phyloP scores from a whole-genome alignment of 2,797 vertebrate species.

The Telmatherina bonti region DNA sequence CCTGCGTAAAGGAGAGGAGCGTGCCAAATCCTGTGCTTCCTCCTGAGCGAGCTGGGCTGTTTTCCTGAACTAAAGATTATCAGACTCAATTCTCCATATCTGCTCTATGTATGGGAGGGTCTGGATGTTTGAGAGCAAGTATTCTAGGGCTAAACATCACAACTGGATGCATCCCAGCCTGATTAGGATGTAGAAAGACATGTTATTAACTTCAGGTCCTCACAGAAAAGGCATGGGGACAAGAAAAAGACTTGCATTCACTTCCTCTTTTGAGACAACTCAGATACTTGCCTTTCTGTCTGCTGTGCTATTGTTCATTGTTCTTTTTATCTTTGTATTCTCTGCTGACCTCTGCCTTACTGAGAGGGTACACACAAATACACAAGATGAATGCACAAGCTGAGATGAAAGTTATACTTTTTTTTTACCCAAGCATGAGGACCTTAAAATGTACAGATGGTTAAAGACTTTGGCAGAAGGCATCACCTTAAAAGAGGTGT shows the following conservation, averaged over 20 bases:
- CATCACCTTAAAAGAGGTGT: slow-evolving; percentile 35
- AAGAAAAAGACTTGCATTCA: slow-evolving; percentile 52
- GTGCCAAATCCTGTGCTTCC: slow-evolving; percentile 68
- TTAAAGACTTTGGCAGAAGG: slow-evolving; percentile 50
- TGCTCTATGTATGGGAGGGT: slow-evolving; percentile 41
- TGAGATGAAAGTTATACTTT: slow-evolving; percentile 32
- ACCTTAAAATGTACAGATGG: slow-evolving; percentile 74
- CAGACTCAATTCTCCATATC: slow-evolving; percentile 63
- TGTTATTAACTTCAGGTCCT: slow-evolving; percentile 46
- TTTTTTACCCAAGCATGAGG: slow-evolving; percentile 58
- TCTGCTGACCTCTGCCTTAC: slow-evolving; percentile 80
- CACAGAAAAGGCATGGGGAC: slow-evolving; percentile 57
- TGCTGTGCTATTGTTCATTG: slow-evolving; percentile 44
- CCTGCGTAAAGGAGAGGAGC: slow-evolving; percentile 89
- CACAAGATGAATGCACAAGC: slow-evolving; percentile 59
- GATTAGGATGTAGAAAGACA: slow-evolving; percentile 55
- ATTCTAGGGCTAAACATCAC: slow-evolving; percentile 71
- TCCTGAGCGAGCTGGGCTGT: slow-evolving; percentile 66
- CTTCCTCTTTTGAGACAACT: slow-evolving; percentile 71
- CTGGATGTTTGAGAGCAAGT: slow-evolving; percentile 53
- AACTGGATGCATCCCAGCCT: slow-evolving; percentile 57
- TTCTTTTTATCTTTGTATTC: slow-evolving; percentile 57
- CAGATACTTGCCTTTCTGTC: slow-evolving; percentile 72
- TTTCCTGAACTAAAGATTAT: slow-evolving; percentile 47
- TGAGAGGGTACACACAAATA: slow-evolving; percentile 59